Conservation (phyloP, 2,797 vertebrate genomes). For the Apogon hyalosoma region DNA sequence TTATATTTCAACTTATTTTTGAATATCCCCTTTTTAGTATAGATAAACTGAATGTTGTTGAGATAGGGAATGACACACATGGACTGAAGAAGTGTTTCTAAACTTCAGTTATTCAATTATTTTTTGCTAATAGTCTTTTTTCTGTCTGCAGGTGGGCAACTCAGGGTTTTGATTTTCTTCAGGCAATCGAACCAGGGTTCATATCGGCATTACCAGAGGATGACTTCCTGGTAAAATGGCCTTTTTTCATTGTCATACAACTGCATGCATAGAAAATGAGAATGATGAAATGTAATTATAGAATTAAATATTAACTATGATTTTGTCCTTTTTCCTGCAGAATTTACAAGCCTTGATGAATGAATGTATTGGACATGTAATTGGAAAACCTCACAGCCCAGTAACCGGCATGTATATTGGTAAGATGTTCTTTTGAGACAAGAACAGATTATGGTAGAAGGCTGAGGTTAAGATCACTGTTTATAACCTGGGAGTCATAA, state of each 20-base stretch:
- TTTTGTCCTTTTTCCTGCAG: conserved; percentile 71
- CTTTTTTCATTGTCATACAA: not conserved
- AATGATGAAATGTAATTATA: too few relatives aligned
- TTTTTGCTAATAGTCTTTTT: not conserved
- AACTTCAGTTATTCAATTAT: too few relatives aligned
- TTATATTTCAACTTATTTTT: too few relatives aligned
- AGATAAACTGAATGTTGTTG: too few relatives aligned
- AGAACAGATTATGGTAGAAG: not conserved
- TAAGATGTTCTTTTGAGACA: conserved; percentile 77
- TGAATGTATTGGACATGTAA: conserved; percentile 98
- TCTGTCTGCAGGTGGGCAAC: conserved; percentile 93
- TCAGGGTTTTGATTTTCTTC: conserved; percentile 99
- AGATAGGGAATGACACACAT: too few relatives aligned
- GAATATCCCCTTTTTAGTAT: too few relatives aligned
- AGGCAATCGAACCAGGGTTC: conserved; percentile 97
- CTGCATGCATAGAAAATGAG: not conserved
- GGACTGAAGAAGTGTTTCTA: too few relatives aligned
- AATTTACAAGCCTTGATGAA: conserved; percentile 98
- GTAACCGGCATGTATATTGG: conserved; percentile 95
- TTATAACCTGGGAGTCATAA: conserved; percentile 16
- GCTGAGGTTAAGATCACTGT: not conserved
- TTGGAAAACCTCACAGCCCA: conserved; percentile 98
- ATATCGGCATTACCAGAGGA: conserved; percentile 98
- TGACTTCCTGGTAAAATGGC: conserved; percentile 92
- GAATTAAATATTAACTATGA: not conserved